Evolutionary conservation across 2,797 vertebrate species (phyloP), one percentile per base, ranked within the genome.

Genomic region (Neomorphus geoffroyi): DNA sequence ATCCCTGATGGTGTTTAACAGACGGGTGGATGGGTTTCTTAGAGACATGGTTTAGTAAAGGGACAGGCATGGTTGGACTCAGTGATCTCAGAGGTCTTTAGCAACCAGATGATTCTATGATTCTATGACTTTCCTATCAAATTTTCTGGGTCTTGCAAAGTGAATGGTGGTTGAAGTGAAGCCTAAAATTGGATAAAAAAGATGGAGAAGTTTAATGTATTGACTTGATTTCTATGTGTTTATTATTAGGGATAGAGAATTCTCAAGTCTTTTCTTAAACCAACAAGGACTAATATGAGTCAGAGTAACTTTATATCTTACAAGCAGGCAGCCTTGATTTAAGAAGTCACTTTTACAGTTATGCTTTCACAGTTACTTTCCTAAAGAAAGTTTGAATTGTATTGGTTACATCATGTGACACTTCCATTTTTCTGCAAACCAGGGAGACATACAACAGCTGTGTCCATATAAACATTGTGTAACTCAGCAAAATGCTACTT

Each of bases 401-500:
- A 43, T 28, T 69, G 35, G 58, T 73, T 92, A n/a, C 11, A 19
- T 62, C 18, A 51, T 65, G 27, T 41, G 11, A 30, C 50, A 9
- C 19, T 60, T 67, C 27, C 1, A n/a, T 65, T 66, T 48, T 50
- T 81, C 83, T 60, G 4, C 32, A 77, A 79, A 72, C 3, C 10
- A 62, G n/a, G 39, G 43, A 92, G 80, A 90, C 11, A 5, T 56
- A 12, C 24, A 61, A 32, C 88, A 95, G 83, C 95, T 93, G 83
- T 60, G 32, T 48, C 74, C 17, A 1, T 69, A n/a, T 79, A 94
- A 96, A 95, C 80, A 73, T 30, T 51, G 28, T 45, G 19, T 73
- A 94, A 90, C 41, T 81, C 78, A 62, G 58, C 41, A 86, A 65
- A 94, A 37, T n/a, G 80, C 77, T 94, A 60, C 88, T 86, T 81